A percentile compares a stretch with the other conserved stretches of the same genome.
Conservation (phyloP, 2,797 vertebrate species). For the Pitangus sulphuratus region DNA sequence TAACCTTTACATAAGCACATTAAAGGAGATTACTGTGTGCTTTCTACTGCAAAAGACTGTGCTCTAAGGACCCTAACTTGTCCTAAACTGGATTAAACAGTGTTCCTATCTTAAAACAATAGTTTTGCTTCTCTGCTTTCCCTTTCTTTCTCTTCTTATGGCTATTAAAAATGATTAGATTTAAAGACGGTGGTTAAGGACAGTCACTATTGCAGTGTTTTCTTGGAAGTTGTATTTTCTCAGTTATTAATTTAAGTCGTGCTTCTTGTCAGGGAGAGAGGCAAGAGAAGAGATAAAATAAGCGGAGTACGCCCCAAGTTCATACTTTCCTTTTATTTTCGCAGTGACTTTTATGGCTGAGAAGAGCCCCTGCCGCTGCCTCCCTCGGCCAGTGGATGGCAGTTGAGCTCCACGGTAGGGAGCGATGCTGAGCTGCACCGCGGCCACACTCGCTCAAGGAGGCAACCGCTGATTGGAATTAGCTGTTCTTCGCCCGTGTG, state of each 20-base stretch:
- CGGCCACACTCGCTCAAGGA: constrained; percentile 33
- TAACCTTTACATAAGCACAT: background rate
- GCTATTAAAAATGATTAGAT: background rate
- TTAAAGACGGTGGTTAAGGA: background rate
- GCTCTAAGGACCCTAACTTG: background rate
- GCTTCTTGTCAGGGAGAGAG: rapidly evolving
- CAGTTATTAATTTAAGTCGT: background rate
- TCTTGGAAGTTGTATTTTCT: background rate
- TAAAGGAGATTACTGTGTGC: background rate
- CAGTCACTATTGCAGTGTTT: background rate
- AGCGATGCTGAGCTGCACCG: background rate
- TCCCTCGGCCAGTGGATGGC: constrained; percentile 78
- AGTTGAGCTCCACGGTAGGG: constrained; percentile 66
- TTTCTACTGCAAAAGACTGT: background rate
- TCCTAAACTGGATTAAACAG: background rate
- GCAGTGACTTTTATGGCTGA: background rate
- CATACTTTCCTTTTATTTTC: background rate
- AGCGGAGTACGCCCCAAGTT: background rate
- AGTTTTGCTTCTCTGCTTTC: background rate
- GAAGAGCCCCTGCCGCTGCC: constrained; percentile 22
- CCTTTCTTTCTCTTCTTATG: background rate
- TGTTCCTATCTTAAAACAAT: background rate
- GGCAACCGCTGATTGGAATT: constrained; percentile 64
- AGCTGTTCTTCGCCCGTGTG: constrained; percentile 54
- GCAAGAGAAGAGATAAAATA: background rate